Evolutionary conservation across 2,113 vertebrate species (phyloP).

Genomic region (Puffinus mauretanicus): DNA sequence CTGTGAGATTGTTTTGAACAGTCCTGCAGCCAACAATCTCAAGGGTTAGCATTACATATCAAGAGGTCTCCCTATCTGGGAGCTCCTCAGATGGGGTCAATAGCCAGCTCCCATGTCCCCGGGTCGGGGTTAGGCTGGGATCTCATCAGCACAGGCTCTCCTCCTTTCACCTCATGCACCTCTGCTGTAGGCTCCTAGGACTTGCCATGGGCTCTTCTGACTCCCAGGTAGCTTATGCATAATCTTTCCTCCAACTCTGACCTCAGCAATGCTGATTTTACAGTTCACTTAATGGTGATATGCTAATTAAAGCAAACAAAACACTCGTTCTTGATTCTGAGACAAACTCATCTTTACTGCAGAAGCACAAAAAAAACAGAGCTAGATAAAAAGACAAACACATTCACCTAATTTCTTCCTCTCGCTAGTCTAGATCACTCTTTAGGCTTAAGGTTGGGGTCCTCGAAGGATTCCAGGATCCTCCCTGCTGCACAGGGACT

Average conservation of each 20-base stretch:
- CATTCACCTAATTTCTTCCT: not conserved
- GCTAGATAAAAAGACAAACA: not conserved
- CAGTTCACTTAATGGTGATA: not conserved
- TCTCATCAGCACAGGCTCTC: not conserved
- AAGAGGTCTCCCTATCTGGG: not conserved
- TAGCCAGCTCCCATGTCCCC: not conserved
- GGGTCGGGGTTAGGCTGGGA: not conserved
- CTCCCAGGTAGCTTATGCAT: not conserved
- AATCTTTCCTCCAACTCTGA: not conserved
- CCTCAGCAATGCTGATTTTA: not conserved
- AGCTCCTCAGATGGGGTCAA: not conserved
- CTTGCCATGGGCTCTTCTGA: not conserved
- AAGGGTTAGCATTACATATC: not conserved
- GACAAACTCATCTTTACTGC: not conserved
- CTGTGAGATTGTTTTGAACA: not conserved
- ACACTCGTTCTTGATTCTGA: not conserved
- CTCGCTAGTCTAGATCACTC: not conserved
- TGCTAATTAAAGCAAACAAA: not conserved
- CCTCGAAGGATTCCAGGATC: not conserved
- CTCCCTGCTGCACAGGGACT: fast-evolving
- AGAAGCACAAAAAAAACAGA: not conserved
- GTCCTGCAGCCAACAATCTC: not conserved
- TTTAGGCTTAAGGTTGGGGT: not conserved
- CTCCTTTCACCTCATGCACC: not conserved
- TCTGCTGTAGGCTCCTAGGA: not conserved